phyloP scores from a whole-genome alignment of 2,113 vertebrate genomes.

The Tautogolabrus adspersus region DNA sequence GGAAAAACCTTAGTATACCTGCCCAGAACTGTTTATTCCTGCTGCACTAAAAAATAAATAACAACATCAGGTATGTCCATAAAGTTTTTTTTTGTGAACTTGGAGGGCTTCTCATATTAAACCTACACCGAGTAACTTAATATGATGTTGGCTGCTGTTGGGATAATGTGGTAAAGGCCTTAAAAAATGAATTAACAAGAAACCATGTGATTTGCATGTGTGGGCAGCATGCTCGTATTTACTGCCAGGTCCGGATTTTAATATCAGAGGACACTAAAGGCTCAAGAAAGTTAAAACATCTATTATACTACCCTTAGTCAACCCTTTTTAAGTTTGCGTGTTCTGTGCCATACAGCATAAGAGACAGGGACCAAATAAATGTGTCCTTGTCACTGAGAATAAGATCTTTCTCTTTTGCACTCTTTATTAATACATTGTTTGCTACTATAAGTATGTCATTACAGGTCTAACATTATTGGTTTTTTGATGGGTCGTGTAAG shows the following conservation, averaged over 20 bases:
- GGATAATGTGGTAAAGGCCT: not conserved
- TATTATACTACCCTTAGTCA: not conserved
- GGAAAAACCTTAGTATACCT: conserved; percentile 39
- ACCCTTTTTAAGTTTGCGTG: not conserved
- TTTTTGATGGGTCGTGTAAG: no score
- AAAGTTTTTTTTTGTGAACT: not conserved
- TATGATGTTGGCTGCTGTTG: not conserved
- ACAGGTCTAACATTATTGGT: no score
- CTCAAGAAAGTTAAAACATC: not conserved
- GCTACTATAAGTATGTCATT: no score
- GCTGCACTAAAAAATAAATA: conserved; percentile 1
- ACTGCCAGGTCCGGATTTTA: not conserved
- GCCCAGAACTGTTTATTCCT: conserved; percentile 19
- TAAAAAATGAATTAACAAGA: conserved; percentile 12
- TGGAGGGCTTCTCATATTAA: not conserved
- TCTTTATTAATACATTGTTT: not conserved
- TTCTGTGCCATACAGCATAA: no score
- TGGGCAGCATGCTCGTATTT: not conserved
- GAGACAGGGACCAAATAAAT: not conserved
- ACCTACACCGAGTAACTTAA: not conserved
- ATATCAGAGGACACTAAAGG: not conserved
- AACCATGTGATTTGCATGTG: not conserved
- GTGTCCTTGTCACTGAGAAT: not conserved
- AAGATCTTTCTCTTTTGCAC: not conserved
- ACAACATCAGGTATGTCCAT: conserved; percentile 4